Evolutionary conservation across 2,888 invertebrate genomes (phyloP).

Genomic region (Volucella inanis): DNA sequence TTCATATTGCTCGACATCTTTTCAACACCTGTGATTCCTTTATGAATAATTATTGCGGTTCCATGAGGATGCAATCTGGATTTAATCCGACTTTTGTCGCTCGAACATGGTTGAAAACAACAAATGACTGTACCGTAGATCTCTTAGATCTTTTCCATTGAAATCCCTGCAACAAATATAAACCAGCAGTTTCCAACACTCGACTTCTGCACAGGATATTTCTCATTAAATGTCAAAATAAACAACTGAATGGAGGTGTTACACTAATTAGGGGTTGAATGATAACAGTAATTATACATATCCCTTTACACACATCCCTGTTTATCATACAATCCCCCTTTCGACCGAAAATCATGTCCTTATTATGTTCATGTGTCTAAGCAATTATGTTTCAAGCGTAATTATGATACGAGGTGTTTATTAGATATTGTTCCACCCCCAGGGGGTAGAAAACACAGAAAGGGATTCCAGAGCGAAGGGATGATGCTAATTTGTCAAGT

Average conservation of each 20-base stretch:
- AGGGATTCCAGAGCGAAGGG: neutral
- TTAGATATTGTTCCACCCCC: constrained; percentile 52
- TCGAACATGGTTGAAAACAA: no score
- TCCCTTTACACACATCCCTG: constrained; percentile 36
- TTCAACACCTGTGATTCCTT: no score
- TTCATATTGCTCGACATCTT: no score
- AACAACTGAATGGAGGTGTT: constrained; percentile 59
- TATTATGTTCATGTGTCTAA: constrained; percentile 74
- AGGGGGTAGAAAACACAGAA: neutral
- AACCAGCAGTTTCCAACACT: no score
- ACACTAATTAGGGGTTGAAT: constrained; percentile 65
- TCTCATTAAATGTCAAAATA: constrained; percentile 54
- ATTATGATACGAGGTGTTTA: constrained; percentile 73
- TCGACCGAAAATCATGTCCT: constrained; percentile 63
- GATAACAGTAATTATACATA: constrained; percentile 71
- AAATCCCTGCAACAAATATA: no score
- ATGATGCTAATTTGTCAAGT: constrained; percentile 44
- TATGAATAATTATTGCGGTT: no score
- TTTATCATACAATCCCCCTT: constrained; percentile 27
- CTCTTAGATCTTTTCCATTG: no score
- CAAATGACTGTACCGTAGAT: no score
- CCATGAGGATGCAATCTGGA: no score
- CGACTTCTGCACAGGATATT: neutral
- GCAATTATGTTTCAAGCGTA: constrained; percentile 73
- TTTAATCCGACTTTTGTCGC: no score